A percentile compares a stretch with the other conserved stretches of the same genome.
Conservation (phyloP, 2,113 vertebrate species). For the Neomonachus schauinslandi region DNA sequence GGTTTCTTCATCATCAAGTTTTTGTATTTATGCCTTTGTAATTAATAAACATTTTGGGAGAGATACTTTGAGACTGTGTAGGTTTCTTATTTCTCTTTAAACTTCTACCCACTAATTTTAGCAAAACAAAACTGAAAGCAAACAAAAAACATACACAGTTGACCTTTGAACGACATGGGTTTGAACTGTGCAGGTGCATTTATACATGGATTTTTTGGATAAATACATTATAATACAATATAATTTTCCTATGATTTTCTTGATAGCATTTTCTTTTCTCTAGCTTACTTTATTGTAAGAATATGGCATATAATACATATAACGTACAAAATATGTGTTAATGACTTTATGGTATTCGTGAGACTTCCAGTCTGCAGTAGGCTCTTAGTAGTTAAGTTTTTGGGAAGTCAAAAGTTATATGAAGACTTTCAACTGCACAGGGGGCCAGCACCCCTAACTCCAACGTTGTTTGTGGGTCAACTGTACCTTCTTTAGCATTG, state of each 20-base stretch:
- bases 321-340: neutral
- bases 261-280: neutral
- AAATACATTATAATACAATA: neutral
- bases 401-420: neutral
- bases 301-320: neutral
- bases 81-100: conserved; percentile 17
- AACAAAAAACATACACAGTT: neutral
- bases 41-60: neutral
- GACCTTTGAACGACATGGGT: neutral
- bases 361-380: neutral
- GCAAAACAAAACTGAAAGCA: neutral
- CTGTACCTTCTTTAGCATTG: neutral
- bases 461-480: neutral
- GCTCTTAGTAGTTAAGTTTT: neutral
- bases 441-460: neutral
- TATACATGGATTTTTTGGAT: neutral
- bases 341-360: neutral
- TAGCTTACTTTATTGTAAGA: neutral
- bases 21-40: neutral
- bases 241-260: neutral
- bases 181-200: neutral
- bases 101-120: neutral
- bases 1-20: neutral
- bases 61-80: neutral
- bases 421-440: neutral